Conservation (phyloP, 2,797 vertebrate species). For the Petrocephalus sullivani region DNA sequence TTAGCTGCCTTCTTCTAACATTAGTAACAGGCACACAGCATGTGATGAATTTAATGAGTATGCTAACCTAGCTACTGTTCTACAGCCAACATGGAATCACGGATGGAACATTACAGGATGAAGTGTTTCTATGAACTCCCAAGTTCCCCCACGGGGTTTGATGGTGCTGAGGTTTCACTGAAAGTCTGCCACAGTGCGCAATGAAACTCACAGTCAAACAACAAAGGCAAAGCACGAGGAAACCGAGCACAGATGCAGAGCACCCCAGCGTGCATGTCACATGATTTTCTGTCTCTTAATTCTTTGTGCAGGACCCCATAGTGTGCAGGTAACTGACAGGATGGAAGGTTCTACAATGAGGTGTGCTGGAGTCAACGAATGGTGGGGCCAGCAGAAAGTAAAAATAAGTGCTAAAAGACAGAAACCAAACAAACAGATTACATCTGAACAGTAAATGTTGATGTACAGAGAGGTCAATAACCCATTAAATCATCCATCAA, state of each 20-base stretch:
- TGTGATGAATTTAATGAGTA: not conserved
- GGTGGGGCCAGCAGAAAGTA: not conserved
- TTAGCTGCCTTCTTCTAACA: not conserved
- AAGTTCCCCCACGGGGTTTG: not conserved
- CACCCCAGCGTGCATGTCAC: not conserved
- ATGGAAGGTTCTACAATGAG: not conserved
- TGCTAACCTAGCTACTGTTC: not conserved
- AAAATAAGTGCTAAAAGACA: not conserved
- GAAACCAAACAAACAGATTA: not conserved
- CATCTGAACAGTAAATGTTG: not conserved
- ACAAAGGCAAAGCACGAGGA: not conserved
- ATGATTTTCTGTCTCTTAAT: not conserved
- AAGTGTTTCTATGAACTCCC: not conserved
- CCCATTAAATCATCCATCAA: not conserved
- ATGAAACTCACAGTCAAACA: not conserved
- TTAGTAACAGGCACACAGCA: too few relatives aligned
- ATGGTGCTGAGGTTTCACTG: not conserved
- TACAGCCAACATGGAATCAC: not conserved
- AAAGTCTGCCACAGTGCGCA: not conserved
- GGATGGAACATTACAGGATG: not conserved
- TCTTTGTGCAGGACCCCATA: not conserved
- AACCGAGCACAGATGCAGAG: not conserved
- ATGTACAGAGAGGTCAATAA: not conserved
- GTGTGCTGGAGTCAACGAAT: not conserved
- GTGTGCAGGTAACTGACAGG: not conserved